Percentiles rank a stretch among this genome's conserved stretches.
Conservation (phyloP, 2,113 vertebrate species). For the Actinemys pallida region DNA sequence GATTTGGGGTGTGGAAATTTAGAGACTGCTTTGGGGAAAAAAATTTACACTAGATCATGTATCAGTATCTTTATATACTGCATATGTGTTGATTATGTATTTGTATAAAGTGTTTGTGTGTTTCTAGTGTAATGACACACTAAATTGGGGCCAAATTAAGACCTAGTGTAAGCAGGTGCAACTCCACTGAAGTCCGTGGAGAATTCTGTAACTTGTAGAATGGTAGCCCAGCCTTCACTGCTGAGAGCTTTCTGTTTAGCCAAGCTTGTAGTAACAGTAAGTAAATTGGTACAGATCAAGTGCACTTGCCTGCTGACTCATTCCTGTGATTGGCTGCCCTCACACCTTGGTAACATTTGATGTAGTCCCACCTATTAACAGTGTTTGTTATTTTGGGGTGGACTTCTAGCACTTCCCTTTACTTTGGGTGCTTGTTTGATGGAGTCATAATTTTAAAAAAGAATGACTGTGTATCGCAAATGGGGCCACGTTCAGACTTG, state of each 20-base stretch:
- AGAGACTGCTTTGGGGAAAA: background rate
- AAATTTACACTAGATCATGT: background rate
- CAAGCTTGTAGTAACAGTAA: background rate
- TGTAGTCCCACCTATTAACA: background rate
- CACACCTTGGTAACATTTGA: background rate
- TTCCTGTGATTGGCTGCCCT: background rate
- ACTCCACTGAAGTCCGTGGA: background rate
- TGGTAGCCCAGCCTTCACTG: background rate
- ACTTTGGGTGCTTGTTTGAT: background rate
- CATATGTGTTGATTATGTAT: background rate
- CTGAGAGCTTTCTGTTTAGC: background rate
- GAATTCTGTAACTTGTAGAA: background rate
- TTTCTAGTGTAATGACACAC: background rate
- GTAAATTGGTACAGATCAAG: accelerated
- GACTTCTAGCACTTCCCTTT: background rate
- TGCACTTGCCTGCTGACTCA: accelerated
- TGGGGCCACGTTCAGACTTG: background rate
- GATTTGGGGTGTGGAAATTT: background rate
- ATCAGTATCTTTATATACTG: background rate
- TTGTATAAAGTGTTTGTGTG: background rate
- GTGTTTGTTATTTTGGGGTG: constrained; percentile 27
- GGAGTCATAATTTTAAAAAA: background rate
- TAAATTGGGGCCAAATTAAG: background rate
- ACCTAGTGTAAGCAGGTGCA: background rate
- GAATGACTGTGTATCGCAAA: background rate